These are phyloP conservation scores for Papilio dardanus DNA, from an alignment of 1,140 invertebrate species.

Conservation along the genomic window DNA sequence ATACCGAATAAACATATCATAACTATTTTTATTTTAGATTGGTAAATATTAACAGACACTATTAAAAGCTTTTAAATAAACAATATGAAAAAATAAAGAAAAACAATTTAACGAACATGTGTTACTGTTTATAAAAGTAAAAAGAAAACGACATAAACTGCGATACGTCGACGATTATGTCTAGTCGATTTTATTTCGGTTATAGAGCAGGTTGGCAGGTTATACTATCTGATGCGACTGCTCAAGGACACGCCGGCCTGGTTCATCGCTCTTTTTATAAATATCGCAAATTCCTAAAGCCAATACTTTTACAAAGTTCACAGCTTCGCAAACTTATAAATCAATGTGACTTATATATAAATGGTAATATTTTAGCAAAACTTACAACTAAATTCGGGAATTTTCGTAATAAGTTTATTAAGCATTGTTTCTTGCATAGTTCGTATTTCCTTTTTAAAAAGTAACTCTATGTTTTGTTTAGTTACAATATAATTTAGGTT, in stretches of 20 bases:
- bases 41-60: background rate
- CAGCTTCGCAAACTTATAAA: slow-evolving; percentile 2
- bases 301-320: background rate
- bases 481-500: too few relatives aligned
- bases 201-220: slow-evolving; percentile 19
- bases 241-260: background rate
- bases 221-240: slow-evolving; percentile 28
- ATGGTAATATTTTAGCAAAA: background rate
- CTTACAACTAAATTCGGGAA: background rate
- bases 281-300: slow-evolving; percentile 29
- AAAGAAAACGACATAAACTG: background rate
- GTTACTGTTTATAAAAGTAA: slow-evolving; percentile 11
- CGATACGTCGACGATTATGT: slow-evolving; percentile 15
- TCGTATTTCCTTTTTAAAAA: too few relatives aligned
- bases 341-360: background rate
- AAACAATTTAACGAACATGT: slow-evolving; percentile 20
- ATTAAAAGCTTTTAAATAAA: background rate
- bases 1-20: too few relatives aligned
- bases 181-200: slow-evolving; percentile 25
- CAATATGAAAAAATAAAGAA: background rate
- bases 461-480: too few relatives aligned
- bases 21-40: too few relatives aligned
- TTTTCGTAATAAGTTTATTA: background rate
- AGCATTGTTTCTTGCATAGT: background rate
- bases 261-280: slow-evolving; percentile 27